These are phyloP conservation scores for Acronicta alni DNA, from an alignment of 2,888 invertebrate genomes.

Conservation along the genomic window DNA sequence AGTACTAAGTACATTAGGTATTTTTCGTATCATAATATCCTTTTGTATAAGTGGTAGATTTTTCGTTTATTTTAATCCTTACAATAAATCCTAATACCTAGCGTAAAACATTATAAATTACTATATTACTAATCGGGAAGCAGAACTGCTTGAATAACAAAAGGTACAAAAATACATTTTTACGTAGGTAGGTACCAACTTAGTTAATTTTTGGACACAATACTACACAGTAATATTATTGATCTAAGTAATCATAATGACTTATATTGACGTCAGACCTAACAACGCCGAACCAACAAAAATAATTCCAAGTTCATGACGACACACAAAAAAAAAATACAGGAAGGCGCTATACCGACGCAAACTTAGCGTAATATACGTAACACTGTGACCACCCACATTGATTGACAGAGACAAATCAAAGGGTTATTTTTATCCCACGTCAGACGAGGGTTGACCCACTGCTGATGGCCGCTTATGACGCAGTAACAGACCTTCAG, in stretches of 20 bases:
- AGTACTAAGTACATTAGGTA: neutral
- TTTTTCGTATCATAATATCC: too few species aligned
- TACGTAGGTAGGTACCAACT: too few species aligned
- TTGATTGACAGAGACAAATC: slow-evolving; percentile 63
- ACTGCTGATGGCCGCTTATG: slow-evolving; percentile 61
- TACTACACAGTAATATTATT: too few species aligned
- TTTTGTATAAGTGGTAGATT: too few species aligned
- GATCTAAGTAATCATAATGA: too few species aligned
- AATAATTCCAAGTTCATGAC: slow-evolving; percentile 7
- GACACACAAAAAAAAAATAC: slow-evolving; percentile 6
- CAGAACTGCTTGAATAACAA: too few species aligned
- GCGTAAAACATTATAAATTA: too few species aligned
- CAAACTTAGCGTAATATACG: slow-evolving; percentile 3
- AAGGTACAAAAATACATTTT: too few species aligned
- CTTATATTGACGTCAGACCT: slow-evolving; percentile 18
- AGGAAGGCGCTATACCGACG: slow-evolving; percentile 19
- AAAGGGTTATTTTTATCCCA: slow-evolving; percentile 63
- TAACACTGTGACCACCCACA: slow-evolving; percentile 14
- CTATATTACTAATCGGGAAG: too few species aligned
- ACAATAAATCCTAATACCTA: too few species aligned
- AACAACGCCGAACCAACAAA: slow-evolving; percentile 13
- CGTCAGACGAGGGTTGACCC: slow-evolving; percentile 62
- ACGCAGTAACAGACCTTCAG: slow-evolving; percentile 70
- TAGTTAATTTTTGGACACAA: too few species aligned
- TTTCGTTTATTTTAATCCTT: too few species aligned